Conservation (phyloP, 2,113 vertebrate species). For the Malurus melanocephalus region DNA sequence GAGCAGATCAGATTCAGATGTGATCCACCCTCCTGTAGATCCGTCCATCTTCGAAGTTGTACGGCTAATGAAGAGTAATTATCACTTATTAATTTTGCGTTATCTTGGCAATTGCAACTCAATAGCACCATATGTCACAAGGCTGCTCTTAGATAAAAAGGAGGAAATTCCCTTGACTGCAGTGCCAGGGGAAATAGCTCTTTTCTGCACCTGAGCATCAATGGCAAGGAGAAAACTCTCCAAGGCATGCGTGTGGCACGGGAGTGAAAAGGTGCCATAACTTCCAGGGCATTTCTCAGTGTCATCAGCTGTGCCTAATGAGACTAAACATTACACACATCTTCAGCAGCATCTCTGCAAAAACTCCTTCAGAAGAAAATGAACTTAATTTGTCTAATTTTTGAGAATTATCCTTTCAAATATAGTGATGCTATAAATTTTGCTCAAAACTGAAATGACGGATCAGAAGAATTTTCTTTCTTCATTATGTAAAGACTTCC, state of each 20-base stretch:
- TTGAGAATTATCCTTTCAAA: background rate
- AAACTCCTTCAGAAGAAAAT: background rate
- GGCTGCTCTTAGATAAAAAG: background rate
- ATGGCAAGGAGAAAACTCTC: background rate
- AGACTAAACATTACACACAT: background rate
- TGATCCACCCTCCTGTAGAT: background rate
- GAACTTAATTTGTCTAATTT: background rate
- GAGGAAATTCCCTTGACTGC: background rate
- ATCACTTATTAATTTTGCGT: background rate
- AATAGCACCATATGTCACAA: background rate
- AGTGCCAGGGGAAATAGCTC: background rate
- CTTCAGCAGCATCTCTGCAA: background rate
- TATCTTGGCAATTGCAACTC: background rate
- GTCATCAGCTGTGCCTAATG: background rate
- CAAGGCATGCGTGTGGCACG: background rate
- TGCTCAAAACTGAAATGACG: background rate
- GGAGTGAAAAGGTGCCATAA: background rate
- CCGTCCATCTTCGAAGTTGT: background rate
- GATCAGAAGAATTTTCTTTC: background rate
- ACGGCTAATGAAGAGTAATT: conserved; percentile 3
- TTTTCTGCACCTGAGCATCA: background rate
- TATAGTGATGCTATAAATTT: background rate
- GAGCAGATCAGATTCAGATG: background rate
- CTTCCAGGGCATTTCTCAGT: background rate
- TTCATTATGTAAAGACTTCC: background rate